phyloP scores from a whole-genome alignment of 2,113 vertebrate species.

The Ivindomyrus marchei region DNA sequence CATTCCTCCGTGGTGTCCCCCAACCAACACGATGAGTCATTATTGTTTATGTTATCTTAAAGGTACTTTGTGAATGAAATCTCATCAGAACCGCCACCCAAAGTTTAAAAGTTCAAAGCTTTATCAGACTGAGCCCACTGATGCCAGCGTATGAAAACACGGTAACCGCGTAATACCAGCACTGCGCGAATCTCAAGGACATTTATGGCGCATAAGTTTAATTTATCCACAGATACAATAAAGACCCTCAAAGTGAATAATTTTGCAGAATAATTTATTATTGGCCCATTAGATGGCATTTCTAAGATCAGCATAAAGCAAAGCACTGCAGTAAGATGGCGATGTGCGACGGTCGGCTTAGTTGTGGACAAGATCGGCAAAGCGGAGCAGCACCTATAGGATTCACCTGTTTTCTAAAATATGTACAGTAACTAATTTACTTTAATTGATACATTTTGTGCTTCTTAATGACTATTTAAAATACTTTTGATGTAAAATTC shows the following conservation, averaged over 20 bases:
- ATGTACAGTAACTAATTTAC: conserved; percentile 54
- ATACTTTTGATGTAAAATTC: conserved; percentile 69
- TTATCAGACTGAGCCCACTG: conserved; percentile 43
- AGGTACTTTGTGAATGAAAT: conserved; percentile 34
- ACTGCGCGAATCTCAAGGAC: conserved; percentile 1
- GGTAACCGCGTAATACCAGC: neutral
- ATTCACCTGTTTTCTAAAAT: conserved; percentile 52
- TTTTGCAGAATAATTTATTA: neutral
- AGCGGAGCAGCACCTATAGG: conserved; percentile 42
- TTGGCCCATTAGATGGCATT: conserved; percentile 4
- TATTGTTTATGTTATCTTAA: conserved; percentile 33
- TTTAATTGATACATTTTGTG: conserved; percentile 47
- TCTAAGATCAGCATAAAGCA: conserved; percentile 30
- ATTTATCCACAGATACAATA: neutral
- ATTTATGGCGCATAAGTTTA: conserved; percentile 3
- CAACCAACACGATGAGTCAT: conserved; percentile 17
- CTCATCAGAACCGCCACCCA: conserved; percentile 28
- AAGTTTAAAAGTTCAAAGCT: conserved; percentile 22
- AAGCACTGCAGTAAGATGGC: neutral
- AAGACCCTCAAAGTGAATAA: neutral
- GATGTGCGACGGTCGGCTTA: neutral
- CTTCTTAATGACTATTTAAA: conserved; percentile 72
- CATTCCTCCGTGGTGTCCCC: conserved; percentile 3
- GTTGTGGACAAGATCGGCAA: conserved; percentile 26
- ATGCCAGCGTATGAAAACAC: conserved; percentile 27